These are phyloP conservation scores for Sinonovacula constricta DNA, from an alignment of 1,140 invertebrate species.

Conservation along the genomic window DNA sequence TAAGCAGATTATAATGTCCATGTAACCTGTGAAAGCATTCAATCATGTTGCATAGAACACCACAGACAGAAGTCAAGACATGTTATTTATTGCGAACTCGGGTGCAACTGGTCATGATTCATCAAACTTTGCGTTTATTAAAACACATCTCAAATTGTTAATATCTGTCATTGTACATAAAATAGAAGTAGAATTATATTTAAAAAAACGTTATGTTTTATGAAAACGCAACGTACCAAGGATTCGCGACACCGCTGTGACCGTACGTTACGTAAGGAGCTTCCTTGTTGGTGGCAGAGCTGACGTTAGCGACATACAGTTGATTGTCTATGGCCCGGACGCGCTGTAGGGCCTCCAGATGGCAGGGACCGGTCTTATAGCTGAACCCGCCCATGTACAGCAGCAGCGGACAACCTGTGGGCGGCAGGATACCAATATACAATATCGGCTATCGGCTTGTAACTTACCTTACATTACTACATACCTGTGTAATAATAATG, in stretches of 20 bases:
- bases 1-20: too few relatives aligned
- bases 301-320: slow-evolving; percentile 38
- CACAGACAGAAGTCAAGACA: neutral
- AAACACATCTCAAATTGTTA: neutral
- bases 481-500: too few relatives aligned
- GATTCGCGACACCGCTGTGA: slow-evolving; percentile 40
- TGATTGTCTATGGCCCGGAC: slow-evolving; percentile 47
- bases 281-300: slow-evolving; percentile 32
- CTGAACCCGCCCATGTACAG: slow-evolving; percentile 47
- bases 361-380: slow-evolving; percentile 35
- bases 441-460: too few relatives aligned
- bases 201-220: neutral
- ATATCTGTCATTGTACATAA: neutral
- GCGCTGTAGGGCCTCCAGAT: slow-evolving; percentile 30
- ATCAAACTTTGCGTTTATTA: neutral
- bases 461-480: too few relatives aligned
- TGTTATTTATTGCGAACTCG: neutral
- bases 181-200: neutral
- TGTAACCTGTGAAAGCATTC: too few relatives aligned
- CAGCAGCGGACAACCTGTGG: slow-evolving; percentile 26
- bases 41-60: neutral
- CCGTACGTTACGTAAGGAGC: slow-evolving; percentile 49
- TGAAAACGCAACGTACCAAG: slow-evolving; percentile 17
- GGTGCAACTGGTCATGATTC: neutral
- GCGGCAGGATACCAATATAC: too few relatives aligned